Evolutionary conservation across 1,140 invertebrate species (phyloP), one percentile per base, ranked within the genome.

Genomic region (Tetramorium alpestre): DNA sequence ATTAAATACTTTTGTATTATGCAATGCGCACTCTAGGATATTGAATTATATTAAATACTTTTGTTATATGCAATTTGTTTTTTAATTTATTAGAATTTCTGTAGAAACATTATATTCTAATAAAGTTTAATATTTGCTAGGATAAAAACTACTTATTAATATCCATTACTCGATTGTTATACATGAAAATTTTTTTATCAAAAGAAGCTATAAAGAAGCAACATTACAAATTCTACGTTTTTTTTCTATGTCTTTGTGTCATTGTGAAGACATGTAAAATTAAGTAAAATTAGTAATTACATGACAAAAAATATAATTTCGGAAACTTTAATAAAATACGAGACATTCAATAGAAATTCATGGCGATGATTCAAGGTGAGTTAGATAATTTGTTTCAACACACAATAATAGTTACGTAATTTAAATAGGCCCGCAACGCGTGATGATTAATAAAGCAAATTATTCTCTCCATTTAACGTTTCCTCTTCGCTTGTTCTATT

Each of bases 371-470:
- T 76, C 54, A 76, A 76, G 54, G 38, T 22, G 22, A 76, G 22
- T 58, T 6, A 33, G 47, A n/a, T 54, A 73, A 73, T 73, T 73
- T 54, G 25, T 51, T 44, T 41, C 6, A 60, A 58, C 54, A 58
- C 54, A 76, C 33, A 41, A 76, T 41, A 1, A 56, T 16, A 76
- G 54, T 76, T 60, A 76, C 38, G 38, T 60, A 76, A 76, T 44
- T 76, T 60, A 22, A 44, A 60, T 44, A 22, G 33, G 33, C 22
- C 44, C 22, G 33, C 51, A 75, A 75, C 11, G 33, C 33, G 33
- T 33, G n/a, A 76, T 60, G 38, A 60, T 38, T 44, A 54, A 76
- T 76, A 60, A 76, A 41, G 8, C 38, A 60, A 76, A 60, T 76
- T 60, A 76, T 44, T 44, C 16, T 76, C 2, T 58, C 16, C 8